Evolutionary conservation across 2,797 vertebrate species (phyloP).

Genomic region (Salmo trutta): DNA sequence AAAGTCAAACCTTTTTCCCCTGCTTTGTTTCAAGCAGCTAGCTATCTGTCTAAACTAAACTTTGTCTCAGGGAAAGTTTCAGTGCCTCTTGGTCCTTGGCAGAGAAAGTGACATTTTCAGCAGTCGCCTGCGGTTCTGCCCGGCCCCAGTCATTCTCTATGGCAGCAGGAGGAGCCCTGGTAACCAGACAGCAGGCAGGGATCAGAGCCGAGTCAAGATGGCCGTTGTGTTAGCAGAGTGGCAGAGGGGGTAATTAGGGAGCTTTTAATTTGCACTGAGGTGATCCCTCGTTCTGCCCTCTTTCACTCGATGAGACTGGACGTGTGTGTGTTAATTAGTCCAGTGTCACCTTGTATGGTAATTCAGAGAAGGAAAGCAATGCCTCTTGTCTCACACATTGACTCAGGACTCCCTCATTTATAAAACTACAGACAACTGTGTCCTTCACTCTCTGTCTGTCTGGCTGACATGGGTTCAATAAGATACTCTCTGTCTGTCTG

Average conservation of each 20-base stretch:
- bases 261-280: constrained; percentile 66
- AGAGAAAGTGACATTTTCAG: neutral
- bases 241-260: constrained; percentile 71
- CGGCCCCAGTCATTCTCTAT: constrained; percentile 3
- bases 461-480: no score
- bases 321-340: constrained; percentile 23
- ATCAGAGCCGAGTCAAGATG: constrained; percentile 34
- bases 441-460: neutral
- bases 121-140: neutral
- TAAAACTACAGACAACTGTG: neutral
- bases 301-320: constrained; percentile 40
- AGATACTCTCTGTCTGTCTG: no score
- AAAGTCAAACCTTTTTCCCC: neutral
- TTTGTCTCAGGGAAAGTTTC: neutral
- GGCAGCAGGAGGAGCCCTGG: neutral
- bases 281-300: constrained; percentile 59
- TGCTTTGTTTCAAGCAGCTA: neutral
- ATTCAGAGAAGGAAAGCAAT: constrained; percentile 31
- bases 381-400: neutral
- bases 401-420: neutral
- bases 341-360: constrained; percentile 49
- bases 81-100: neutral
- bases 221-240: constrained; percentile 57
- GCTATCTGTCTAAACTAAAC: neutral
- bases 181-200: constrained; percentile 15